These are phyloP conservation scores for Kobus ellipsiprymnus DNA, from an alignment of 2,113 vertebrate genomes.

Conservation along the genomic window DNA sequence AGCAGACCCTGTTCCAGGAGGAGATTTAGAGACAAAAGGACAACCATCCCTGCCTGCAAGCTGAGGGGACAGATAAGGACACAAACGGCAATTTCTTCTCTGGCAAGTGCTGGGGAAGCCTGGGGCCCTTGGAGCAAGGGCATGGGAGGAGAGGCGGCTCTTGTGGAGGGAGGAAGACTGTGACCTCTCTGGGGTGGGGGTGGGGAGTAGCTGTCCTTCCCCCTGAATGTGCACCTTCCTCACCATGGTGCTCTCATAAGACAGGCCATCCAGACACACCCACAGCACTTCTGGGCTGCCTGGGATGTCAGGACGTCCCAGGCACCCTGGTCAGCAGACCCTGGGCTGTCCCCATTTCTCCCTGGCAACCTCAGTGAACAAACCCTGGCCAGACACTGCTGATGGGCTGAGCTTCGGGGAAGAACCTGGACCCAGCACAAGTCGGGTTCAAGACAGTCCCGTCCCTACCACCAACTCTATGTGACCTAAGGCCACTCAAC, in stretches of 20 bases:
- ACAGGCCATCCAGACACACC: neutral
- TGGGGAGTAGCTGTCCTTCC: neutral
- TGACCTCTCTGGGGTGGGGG: neutral
- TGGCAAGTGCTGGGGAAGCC: neutral
- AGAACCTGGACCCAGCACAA: neutral
- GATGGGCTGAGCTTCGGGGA: neutral
- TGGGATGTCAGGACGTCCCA: neutral
- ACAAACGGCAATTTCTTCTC: accelerated
- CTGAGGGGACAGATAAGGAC: neutral
- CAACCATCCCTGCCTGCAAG: neutral
- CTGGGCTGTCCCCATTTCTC: neutral
- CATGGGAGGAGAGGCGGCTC: accelerated
- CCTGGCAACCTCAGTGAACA: neutral
- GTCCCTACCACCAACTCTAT: neutral
- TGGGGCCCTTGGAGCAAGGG: neutral
- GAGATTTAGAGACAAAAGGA: neutral
- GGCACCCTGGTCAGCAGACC: neutral
- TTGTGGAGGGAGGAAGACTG: neutral
- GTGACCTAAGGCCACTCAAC: neutral
- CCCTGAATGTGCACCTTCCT: neutral
- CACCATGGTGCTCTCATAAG: neutral
- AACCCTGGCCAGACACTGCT: neutral
- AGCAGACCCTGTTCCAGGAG: neutral
- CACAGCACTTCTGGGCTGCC: neutral
- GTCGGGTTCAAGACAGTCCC: neutral